Base-by-base conservation (phyloP, 92 coral and sea anemone genomes). In the Virgularia gustaviana region DNA sequence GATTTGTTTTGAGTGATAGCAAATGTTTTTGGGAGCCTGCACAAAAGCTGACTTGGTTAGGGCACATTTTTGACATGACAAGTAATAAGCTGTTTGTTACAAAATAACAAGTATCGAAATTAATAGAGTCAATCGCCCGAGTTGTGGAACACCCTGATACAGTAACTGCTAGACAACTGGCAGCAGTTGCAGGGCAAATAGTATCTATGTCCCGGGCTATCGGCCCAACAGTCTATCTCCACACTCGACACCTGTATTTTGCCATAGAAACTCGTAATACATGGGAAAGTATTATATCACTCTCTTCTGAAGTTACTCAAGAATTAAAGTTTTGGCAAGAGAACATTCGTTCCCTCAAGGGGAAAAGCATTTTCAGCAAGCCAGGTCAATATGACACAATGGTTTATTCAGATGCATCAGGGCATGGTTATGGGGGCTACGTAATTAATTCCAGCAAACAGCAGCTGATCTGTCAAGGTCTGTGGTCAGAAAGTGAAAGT, bases 331-430 rank as follows among this genome's bases (percentile, higher is more conserved):
- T 30, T 36, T 76, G 66, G 76, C 20, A 27, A 34, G 36, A 16
- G 29, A 52, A 66, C n/a, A 11, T 77, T 0, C 4, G 28, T 42
- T 24, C 3, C 1, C 82, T 77, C 42, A 77, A 77, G 36, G 82
- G 82, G 24, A 52, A 0, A 23, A 15, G 24, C 12, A 4, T 54
- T 3, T 66, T 77, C 39, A 10, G 29, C 2, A 19, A 77, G 10
- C 77, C 82, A 3, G 55, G 35, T 15, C 36, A 42, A n/a, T 77
- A 64, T 41, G 77, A 77, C 36, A 24, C 82, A 0, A 43, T 77
- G 12, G 78, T 68, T 7, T 68, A 77, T 24, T 77, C 45, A 16
- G 82, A 77, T 33, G 60, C 82, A 2, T 77, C 82, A 11, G 77
- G 18, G 33, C 68, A 25, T 11, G 77, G 82, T 8, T 77, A 67